phyloP scores from a whole-genome alignment of 1,140 invertebrate genomes.

The Drosophila quadrilineata region DNA sequence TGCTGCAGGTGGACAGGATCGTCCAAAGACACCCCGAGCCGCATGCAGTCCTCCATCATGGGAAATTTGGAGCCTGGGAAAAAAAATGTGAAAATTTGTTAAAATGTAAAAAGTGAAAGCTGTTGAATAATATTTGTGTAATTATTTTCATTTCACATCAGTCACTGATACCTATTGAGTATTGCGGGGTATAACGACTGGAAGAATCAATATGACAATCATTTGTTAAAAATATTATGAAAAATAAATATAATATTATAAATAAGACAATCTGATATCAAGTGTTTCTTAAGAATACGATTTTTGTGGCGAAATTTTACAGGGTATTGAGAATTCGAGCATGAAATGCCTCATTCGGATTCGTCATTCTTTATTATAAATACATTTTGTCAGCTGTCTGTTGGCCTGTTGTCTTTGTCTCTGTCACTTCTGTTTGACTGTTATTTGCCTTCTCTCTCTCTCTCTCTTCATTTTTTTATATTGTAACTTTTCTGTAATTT shows the following conservation, averaged over 20 bases:
- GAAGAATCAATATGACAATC: too few relatives aligned
- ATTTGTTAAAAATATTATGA: too few relatives aligned
- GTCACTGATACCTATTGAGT: neutral
- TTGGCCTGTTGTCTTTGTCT: conserved; percentile 14
- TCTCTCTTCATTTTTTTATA: conserved; percentile 6
- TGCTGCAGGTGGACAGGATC: neutral
- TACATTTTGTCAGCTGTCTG: conserved; percentile 36
- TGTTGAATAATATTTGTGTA: conserved; percentile 72
- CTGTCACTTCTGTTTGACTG: conserved; percentile 2
- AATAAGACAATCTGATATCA: too few relatives aligned
- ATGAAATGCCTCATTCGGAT: too few relatives aligned
- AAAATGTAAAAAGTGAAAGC: conserved; percentile 74
- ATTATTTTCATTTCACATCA: conserved; percentile 62
- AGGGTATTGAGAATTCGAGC: too few relatives aligned
- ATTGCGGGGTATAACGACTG: neutral
- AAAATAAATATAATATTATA: too few relatives aligned
- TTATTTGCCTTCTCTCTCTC: conserved; percentile 33
- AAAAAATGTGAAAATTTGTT: conserved; percentile 38
- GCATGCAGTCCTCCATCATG: too few relatives aligned
- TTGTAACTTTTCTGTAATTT: neutral
- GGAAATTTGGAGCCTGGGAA: too few relatives aligned
- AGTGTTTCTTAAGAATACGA: too few relatives aligned
- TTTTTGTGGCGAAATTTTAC: too few relatives aligned
- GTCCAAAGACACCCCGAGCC: too few relatives aligned
- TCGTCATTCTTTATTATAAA: conserved; percentile 13